phyloP scores from a whole-genome alignment of 1,140 invertebrate species.

The Apis dorsata region DNA sequence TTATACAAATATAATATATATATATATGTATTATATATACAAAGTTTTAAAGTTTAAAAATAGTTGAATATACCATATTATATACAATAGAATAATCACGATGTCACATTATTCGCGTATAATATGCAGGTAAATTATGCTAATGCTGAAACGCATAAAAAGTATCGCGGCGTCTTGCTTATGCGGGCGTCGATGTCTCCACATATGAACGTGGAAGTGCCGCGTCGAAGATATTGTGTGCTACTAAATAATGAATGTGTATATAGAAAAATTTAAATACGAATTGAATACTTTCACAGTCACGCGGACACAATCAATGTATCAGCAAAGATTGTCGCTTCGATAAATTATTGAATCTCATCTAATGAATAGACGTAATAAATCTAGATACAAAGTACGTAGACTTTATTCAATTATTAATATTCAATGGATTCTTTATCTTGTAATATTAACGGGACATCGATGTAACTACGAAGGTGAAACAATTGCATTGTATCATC shows the following conservation, averaged over 20 bases:
- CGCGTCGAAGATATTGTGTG: background rate
- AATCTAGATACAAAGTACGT: conserved; percentile 14
- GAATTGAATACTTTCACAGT: background rate
- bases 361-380: conserved; percentile 34
- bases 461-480: background rate
- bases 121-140: background rate
- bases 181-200: conserved; percentile 47
- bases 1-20: too few species aligned
- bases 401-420: conserved; percentile 22
- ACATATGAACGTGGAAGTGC: background rate
- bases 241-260: background rate
- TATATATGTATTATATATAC: too few species aligned
- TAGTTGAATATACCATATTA: background rate
- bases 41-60: too few species aligned
- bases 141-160: background rate
- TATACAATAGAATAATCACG: background rate
- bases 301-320: conserved; percentile 15
- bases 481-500: background rate
- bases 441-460: background rate
- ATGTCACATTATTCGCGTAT: background rate
- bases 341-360: conserved; percentile 39
- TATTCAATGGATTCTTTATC: conserved; percentile 39
- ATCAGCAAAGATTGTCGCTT: conserved; percentile 34
- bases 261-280: background rate
- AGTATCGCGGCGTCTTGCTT: background rate